Conservation (phyloP, 2,888 invertebrate genomes). For the Drosophila birchii region DNA sequence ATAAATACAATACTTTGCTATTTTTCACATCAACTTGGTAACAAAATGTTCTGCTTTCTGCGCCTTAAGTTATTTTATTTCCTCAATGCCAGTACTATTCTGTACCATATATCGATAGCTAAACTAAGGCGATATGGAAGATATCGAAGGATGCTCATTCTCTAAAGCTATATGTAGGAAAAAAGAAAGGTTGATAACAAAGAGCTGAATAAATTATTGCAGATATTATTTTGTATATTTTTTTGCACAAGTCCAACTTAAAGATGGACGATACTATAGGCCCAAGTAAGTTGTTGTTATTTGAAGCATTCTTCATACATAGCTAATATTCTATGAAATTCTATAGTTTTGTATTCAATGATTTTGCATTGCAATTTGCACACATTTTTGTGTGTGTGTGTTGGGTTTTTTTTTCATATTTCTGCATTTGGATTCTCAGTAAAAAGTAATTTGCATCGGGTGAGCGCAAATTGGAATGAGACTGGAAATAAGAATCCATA, state of each 20-base stretch:
- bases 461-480: slow-evolving; percentile 9
- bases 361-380: background rate
- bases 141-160: background rate
- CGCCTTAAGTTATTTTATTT: too few relatives aligned
- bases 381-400: background rate
- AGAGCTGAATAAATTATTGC: background rate
- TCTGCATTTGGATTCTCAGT: slow-evolving; percentile 16
- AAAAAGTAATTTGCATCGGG: slow-evolving; percentile 61
- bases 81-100: background rate
- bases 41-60: too few relatives aligned
- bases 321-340: background rate
- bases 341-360: too few relatives aligned
- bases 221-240: background rate
- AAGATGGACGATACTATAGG: background rate
- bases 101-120: background rate
- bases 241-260: too few relatives aligned
- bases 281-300: background rate
- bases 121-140: background rate
- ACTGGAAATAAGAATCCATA: slow-evolving; percentile 7
- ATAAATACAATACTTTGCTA: too few relatives aligned
- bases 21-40: too few relatives aligned
- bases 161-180: background rate
- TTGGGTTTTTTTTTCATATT: background rate
- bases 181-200: background rate
- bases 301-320: background rate